Percentiles rank a stretch among this genome's conserved stretches.
These are phyloP conservation scores for Siniperca obscura DNA, from an alignment of 2,797 vertebrate genomes.

Conservation along the genomic window DNA sequence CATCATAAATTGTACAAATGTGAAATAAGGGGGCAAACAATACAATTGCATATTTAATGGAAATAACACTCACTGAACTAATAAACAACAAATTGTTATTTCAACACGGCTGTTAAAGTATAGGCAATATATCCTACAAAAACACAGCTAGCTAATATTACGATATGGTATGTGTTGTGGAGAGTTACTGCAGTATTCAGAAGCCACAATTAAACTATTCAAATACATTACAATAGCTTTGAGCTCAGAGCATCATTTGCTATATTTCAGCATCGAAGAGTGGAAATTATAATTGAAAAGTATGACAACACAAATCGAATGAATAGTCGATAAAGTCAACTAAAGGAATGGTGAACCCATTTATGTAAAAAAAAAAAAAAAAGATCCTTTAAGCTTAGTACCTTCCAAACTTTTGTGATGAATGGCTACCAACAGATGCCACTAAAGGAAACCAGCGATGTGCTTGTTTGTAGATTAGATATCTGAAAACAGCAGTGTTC, in stretches of 20 bases:
- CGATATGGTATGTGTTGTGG: background rate
- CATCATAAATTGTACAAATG: conserved; percentile 21
- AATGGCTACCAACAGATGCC: background rate
- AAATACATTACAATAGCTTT: background rate
- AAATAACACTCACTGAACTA: background rate
- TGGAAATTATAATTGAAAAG: background rate
- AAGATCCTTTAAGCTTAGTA: background rate
- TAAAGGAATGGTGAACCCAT: background rate
- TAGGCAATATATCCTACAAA: conserved; percentile 17
- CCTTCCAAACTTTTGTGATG: background rate
- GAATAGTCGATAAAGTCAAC: background rate
- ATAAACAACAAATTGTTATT: background rate
- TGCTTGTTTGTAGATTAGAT: background rate
- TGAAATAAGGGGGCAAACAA: background rate
- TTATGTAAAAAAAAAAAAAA: background rate
- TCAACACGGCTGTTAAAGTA: background rate
- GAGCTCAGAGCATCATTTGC: background rate
- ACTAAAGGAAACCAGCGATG: background rate
- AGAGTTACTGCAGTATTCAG: conserved; percentile 5
- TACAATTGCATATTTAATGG: background rate
- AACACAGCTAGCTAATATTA: conserved; percentile 6
- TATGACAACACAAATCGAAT: conserved; percentile 7
- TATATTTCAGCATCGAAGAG: conserved; percentile 1
- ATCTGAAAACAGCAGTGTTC: background rate
- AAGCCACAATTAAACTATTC: conserved; percentile 6